phyloP scores from a whole-genome alignment of 2,888 invertebrate species.

The Latrodectus elegans region DNA sequence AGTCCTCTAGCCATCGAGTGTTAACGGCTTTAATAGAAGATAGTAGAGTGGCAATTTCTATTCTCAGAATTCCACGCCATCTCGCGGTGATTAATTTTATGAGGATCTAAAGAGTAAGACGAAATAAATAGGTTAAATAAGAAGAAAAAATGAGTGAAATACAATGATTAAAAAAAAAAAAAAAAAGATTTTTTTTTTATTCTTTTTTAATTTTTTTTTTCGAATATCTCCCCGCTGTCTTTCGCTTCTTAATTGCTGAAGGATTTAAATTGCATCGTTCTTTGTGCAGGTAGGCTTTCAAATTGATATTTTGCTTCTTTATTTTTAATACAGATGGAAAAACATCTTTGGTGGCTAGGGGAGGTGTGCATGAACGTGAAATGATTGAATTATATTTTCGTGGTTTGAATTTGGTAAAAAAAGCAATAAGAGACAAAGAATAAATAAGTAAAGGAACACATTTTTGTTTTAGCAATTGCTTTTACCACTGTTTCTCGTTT shows the following conservation, averaged over 20 bases:
- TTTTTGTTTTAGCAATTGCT: neutral
- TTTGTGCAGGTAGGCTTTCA: neutral
- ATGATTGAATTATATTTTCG: conserved; percentile 62
- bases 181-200: neutral
- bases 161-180: conserved; percentile 30
- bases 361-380: neutral
- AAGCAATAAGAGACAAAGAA: conserved; percentile 16
- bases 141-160: neutral
- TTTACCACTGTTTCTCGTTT: neutral
- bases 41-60: conserved; percentile 65
- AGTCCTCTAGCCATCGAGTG: conserved; percentile 45
- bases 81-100: conserved; percentile 64
- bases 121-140: conserved; percentile 21
- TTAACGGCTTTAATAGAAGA: conserved; percentile 68
- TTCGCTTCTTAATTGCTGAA: conserved; percentile 44
- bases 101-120: conserved; percentile 40
- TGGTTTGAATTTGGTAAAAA: conserved; percentile 27
- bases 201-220: neutral
- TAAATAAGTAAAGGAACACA: neutral
- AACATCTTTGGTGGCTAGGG: neutral
- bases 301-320: conserved; percentile 29
- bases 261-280: conserved; percentile 66
- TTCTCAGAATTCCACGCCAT: conserved; percentile 40
- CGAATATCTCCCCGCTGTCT: neutral
- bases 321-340: conserved; percentile 11